Evolutionary conservation across 2,888 invertebrate species (phyloP).

Genomic region (Endomychus coccineus): DNA sequence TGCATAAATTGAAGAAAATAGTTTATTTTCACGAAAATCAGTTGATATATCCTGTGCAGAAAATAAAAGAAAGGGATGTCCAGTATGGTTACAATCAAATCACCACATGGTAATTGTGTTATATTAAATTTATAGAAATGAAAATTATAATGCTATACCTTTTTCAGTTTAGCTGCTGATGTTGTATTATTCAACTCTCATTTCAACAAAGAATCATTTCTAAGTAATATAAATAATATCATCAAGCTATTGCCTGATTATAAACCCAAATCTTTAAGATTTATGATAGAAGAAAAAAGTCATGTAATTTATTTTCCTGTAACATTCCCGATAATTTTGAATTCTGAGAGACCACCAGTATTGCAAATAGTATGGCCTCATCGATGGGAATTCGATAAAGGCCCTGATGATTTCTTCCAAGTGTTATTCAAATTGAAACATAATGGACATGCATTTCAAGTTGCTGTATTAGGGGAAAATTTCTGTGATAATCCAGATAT

Average conservation of each 20-base stretch:
- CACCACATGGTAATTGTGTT: conserved; percentile 53
- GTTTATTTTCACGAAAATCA: conserved; percentile 76
- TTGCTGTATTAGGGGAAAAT: conserved; percentile 57
- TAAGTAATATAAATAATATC: conserved; percentile 52
- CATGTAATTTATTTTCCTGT: conserved; percentile 51
- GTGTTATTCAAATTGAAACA: conserved; percentile 47
- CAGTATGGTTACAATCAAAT: conserved; percentile 73
- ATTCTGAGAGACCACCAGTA: conserved; percentile 3
- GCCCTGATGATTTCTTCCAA: conserved; percentile 57
- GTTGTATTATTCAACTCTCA: conserved; percentile 61
- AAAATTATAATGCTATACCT: conserved; percentile 9
- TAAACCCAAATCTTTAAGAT: conserved; percentile 49
- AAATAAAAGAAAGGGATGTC: conserved; percentile 60
- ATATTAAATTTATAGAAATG: neutral
- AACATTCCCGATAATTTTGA: conserved; percentile 22
- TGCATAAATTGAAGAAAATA: conserved; percentile 53
- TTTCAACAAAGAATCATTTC: conserved; percentile 61
- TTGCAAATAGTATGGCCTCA: conserved; percentile 68
- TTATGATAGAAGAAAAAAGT: conserved; percentile 53
- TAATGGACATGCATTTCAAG: conserved; percentile 48
- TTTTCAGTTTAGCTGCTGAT: conserved; percentile 58
- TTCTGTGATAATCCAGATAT: conserved; percentile 54
- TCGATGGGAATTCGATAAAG: conserved; percentile 73
- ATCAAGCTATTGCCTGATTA: conserved; percentile 60
- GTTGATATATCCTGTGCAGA: conserved; percentile 59